Percentiles rank a stretch among this genome's conserved stretches.
These are phyloP conservation scores for Brachionus rotundiformis DNA, from an alignment of 1,140 invertebrate species.

Conservation along the genomic window DNA sequence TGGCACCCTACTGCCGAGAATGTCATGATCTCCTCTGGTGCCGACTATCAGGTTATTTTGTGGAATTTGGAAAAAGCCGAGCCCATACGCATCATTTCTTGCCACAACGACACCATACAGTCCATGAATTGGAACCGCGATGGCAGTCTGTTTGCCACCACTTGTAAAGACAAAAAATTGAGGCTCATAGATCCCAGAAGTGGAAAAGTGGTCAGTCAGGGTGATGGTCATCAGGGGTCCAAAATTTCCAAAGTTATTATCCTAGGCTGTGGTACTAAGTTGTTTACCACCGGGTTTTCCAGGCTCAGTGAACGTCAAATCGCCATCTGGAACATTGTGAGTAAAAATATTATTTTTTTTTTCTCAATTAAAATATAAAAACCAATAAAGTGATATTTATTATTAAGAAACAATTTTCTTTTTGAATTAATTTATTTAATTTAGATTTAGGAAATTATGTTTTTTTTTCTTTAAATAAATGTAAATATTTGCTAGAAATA, in stretches of 20 bases:
- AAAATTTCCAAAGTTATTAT: slow-evolving; percentile 92
- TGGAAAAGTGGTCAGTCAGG: slow-evolving; percentile 74
- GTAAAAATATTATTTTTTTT: slow-evolving; percentile 53
- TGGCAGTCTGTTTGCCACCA: slow-evolving; percentile 84
- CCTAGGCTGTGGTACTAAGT: slow-evolving; percentile 72
- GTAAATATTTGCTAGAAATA: no score
- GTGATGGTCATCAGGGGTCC: slow-evolving; percentile 72
- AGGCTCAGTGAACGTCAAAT: slow-evolving; percentile 83
- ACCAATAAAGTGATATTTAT: not conserved
- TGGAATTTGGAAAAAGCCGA: slow-evolving; percentile 79
- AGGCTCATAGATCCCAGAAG: slow-evolving; percentile 83
- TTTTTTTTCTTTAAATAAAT: no score
- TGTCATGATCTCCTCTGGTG: slow-evolving; percentile 62
- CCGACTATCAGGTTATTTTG: slow-evolving; percentile 56
- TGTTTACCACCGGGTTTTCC: slow-evolving; percentile 87
- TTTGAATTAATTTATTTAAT: no score
- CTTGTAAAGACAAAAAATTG: slow-evolving; percentile 87
- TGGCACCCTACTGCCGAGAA: slow-evolving; percentile 64
- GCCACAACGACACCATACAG: slow-evolving; percentile 85
- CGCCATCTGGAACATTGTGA: slow-evolving; percentile 78
- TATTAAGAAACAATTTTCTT: no score
- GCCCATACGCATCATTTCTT: slow-evolving; percentile 80
- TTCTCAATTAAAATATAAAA: not conserved
- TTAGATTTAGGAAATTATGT: no score
- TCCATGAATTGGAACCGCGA: slow-evolving; percentile 86